Evolutionary conservation across 2,888 invertebrate species (phyloP), one percentile per base, ranked within the genome.

Genomic region (Silvanus unidentatus): DNA sequence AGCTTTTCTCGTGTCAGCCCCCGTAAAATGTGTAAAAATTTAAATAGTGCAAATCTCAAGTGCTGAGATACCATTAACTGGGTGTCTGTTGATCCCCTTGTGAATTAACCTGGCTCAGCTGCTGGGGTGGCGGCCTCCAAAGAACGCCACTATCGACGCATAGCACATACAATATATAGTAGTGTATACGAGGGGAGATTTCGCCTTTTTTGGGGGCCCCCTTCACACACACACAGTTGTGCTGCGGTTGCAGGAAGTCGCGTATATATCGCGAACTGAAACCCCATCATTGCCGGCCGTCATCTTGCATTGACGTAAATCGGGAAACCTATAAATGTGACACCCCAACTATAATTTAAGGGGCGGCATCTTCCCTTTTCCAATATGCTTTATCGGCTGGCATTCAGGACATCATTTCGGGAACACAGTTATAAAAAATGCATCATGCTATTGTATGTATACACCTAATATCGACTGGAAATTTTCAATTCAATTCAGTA

Each of bases 241-340:
- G 43, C 39, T 55, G 55, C 39, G 53, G 53, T 52, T 44, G 44
- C 45, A 50, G 54, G 40, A 42, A 48, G 45, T 51, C 49, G 49
- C 49, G 44, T 43, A 46, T n/a, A n/a, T 44, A 49, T 44, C 44
- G 39, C 45, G 48, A 39, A 45, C 50, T 43, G 37, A 46, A 22
- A 43, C 47, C 49, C 42, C 49, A 49, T 52, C 49, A 52, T 52
- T 49, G 49, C 58, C 46, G 15, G 37, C 49, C 65, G 66, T 66
- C 66, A 66, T 65, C 64, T 65, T 68, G 66, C 59, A 58, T 60
- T 64, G 66, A 68, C 67, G 64, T 63, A 65, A 66, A 68, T 65
- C 66, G 65, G 61, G 59, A 65, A 64, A 63, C 63, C 61, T 60
- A 64, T 65, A 65, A 65, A 66, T n/a, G 55, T 62, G 62, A 62